Percentiles rank a stretch among this genome's conserved stretches.
phyloP scores from a whole-genome alignment of 2,888 invertebrate species.

The Chloroclystis v-ata region DNA sequence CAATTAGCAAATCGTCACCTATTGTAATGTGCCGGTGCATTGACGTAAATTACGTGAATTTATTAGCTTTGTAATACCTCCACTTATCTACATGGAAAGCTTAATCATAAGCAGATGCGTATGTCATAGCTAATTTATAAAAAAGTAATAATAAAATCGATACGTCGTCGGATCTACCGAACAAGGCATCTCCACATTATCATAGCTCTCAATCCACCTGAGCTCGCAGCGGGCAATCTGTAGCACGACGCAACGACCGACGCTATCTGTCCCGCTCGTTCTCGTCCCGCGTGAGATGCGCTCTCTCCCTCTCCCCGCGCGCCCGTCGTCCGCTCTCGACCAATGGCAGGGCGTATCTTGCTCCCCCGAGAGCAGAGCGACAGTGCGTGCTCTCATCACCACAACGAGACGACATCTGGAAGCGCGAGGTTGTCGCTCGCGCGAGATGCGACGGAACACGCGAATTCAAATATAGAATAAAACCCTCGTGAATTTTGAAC shows the following conservation, averaged over 20 bases:
- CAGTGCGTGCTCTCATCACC: constrained; percentile 77
- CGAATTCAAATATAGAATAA: constrained; percentile 40
- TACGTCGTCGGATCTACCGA: constrained; percentile 26
- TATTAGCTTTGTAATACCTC: not conserved
- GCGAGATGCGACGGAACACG: constrained; percentile 53
- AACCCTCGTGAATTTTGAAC: constrained; percentile 48
- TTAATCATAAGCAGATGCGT: not conserved
- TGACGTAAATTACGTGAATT: constrained; percentile 17
- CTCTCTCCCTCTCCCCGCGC: constrained; percentile 70
- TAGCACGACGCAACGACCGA: constrained; percentile 61
- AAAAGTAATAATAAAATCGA: constrained; percentile 16
- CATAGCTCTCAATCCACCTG: constrained; percentile 71
- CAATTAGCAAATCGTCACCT: constrained; percentile 29
- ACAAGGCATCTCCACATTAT: constrained; percentile 70
- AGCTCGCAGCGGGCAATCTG: constrained; percentile 67
- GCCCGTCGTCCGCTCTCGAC: constrained; percentile 65
- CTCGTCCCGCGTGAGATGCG: constrained; percentile 57
- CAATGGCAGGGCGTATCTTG: constrained; percentile 75
- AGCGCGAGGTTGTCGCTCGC: constrained; percentile 71
- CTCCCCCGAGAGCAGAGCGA: constrained; percentile 78
- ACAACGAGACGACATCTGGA: constrained; percentile 75
- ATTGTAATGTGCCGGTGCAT: constrained; percentile 10
- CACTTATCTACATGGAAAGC: not conserved
- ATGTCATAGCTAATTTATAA: not conserved
- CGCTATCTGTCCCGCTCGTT: constrained; percentile 65